These are phyloP conservation scores for Melanotaenia trifasciata DNA, from an alignment of 2,797 vertebrate genomes.

Conservation along the genomic window DNA sequence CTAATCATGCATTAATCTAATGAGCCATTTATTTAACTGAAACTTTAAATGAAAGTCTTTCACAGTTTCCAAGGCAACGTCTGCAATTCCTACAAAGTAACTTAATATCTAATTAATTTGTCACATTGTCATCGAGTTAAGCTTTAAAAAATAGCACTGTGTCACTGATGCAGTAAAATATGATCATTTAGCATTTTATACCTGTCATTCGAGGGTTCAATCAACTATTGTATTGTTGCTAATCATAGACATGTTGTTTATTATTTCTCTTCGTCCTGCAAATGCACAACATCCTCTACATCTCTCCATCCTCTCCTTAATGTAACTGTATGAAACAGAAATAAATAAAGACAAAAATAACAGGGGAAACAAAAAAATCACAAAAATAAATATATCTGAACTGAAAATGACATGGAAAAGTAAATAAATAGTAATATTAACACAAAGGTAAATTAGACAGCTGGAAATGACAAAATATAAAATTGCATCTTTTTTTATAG, in stretches of 20 bases:
- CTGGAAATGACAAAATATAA: too few species aligned
- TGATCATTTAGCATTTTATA: neutral
- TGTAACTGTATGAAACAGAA: too few species aligned
- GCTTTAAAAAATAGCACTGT: neutral
- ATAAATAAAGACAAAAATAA: too few species aligned
- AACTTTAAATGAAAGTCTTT: neutral
- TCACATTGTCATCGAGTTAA: conserved; percentile 7
- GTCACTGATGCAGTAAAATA: neutral
- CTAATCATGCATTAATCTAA: neutral
- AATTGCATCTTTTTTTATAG: too few species aligned
- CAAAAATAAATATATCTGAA: too few species aligned
- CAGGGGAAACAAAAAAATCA: too few species aligned
- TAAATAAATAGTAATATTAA: too few species aligned
- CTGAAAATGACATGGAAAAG: too few species aligned
- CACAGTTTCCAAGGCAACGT: conserved; percentile 11
- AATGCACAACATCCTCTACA: neutral
- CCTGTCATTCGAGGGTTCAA: neutral
- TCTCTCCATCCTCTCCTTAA: neutral
- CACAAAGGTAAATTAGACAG: too few species aligned
- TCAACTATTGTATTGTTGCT: neutral
- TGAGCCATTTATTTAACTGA: neutral
- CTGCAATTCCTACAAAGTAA: neutral
- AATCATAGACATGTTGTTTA: neutral
- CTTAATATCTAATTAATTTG: conserved; percentile 3
- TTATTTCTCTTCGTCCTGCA: neutral